Conservation (phyloP, 2,888 invertebrate species). For the Apoda limacodes region DNA sequence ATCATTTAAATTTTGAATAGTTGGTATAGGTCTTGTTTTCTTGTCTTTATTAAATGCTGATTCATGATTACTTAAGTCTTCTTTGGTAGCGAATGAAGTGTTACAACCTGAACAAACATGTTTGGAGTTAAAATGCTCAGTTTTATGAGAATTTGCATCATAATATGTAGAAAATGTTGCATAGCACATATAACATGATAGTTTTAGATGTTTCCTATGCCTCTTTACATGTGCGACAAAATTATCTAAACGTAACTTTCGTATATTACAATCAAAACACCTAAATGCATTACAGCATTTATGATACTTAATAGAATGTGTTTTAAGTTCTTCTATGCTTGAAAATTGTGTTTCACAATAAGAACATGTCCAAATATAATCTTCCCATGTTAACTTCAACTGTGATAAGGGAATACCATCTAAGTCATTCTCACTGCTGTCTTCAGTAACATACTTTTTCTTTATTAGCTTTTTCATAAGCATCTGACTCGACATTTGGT, state of each 20-base stretch:
- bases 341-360: not conserved
- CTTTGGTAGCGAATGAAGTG: not conserved
- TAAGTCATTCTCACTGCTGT: not conserved
- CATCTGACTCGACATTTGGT: too few species aligned
- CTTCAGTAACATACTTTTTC: not conserved
- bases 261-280: constrained; percentile 71
- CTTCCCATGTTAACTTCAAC: not conserved
- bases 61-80: not conserved
- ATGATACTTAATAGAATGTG: constrained; percentile 71
- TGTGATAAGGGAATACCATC: not conserved
- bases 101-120: not conserved
- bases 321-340: constrained; percentile 45
- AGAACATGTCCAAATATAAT: not conserved
- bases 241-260: constrained; percentile 34
- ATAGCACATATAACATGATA: not conserved
- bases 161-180: not conserved
- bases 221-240: constrained; percentile 65
- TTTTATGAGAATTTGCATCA: not conserved
- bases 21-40: not conserved
- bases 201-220: constrained; percentile 36
- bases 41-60: not conserved
- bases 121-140: not conserved
- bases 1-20: not conserved
- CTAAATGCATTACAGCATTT: constrained; percentile 71
- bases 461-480: too few species aligned